Conservation (phyloP, 2,888 invertebrate genomes). For the Dicycla oo region DNA sequence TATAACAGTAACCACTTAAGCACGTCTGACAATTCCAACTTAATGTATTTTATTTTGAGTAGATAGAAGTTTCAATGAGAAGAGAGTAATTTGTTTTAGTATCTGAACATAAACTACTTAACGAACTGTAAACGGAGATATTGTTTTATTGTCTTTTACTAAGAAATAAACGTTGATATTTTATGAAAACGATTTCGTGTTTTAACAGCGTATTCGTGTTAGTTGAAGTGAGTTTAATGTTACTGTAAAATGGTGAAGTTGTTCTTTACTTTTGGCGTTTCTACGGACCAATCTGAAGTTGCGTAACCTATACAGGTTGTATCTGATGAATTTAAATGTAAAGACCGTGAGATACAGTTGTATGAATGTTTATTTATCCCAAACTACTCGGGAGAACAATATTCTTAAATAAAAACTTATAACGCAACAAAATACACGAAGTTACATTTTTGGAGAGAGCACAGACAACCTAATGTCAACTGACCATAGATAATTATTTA, state of each 20-base stretch:
- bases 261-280: neutral
- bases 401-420: too few relatives aligned
- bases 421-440: too few relatives aligned
- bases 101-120: constrained; percentile 36
- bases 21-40: constrained; percentile 14
- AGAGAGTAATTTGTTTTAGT: constrained; percentile 45
- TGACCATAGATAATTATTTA: too few relatives aligned
- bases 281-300: neutral
- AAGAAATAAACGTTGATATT: constrained; percentile 19
- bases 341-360: too few relatives aligned
- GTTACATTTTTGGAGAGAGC: too few relatives aligned
- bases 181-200: constrained; percentile 24
- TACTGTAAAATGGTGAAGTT: constrained; percentile 17
- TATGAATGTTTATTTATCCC: too few relatives aligned
- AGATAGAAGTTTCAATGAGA: constrained; percentile 20
- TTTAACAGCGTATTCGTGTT: constrained; percentile 28
- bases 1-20: constrained; percentile 17
- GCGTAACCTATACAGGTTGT: too few relatives aligned
- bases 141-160: constrained; percentile 41
- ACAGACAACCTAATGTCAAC: too few relatives aligned
- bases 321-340: too few relatives aligned
- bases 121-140: constrained; percentile 56
- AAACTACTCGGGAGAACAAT: too few relatives aligned
- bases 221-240: constrained; percentile 24
- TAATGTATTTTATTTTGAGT: constrained; percentile 28